Evolutionary conservation across 1,140 invertebrate genomes (phyloP).

Genomic region (Drosophila parabipectinata): DNA sequence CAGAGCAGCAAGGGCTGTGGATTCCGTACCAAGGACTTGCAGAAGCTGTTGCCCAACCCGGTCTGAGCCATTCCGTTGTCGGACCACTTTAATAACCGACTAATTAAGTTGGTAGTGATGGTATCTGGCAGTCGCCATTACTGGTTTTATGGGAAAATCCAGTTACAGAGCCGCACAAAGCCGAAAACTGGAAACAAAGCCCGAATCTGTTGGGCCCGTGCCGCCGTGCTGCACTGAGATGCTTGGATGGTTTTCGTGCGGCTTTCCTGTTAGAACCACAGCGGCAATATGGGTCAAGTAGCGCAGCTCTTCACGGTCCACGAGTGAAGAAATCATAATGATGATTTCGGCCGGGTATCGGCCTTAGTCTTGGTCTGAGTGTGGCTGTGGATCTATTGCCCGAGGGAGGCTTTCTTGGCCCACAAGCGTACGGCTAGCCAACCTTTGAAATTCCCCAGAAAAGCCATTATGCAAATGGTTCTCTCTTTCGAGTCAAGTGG

Average conservation of each 20-base stretch:
- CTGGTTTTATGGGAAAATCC: constrained; percentile 1
- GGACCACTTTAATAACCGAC: not conserved
- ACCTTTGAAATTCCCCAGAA: constrained; percentile 1
- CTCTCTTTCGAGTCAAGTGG: not conserved
- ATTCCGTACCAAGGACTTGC: not conserved
- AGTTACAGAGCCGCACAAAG: constrained; percentile 1
- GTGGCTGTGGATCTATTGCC: not conserved
- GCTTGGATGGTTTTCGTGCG: constrained; percentile 25
- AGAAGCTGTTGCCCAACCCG: not conserved
- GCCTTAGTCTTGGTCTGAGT: not conserved
- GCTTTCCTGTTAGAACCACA: constrained; percentile 9
- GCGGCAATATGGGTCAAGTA: constrained; percentile 30
- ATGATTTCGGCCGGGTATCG: constrained; percentile 1
- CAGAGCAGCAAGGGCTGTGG: not conserved
- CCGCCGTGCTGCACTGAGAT: constrained; percentile 3
- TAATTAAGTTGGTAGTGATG: not conserved
- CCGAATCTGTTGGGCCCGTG: not conserved
- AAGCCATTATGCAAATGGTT: constrained; percentile 5
- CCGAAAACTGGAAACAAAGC: constrained; percentile 10
- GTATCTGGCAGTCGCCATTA: not conserved
- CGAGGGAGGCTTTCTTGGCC: not conserved
- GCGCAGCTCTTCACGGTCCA: constrained; percentile 44
- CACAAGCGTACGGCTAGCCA: not conserved
- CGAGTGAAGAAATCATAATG: not conserved
- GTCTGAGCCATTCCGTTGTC: not conserved